These are phyloP conservation scores for Enteromius unitaeniatus DNA, from an alignment of 2,797 vertebrate genomes.

Conservation along the genomic window DNA sequence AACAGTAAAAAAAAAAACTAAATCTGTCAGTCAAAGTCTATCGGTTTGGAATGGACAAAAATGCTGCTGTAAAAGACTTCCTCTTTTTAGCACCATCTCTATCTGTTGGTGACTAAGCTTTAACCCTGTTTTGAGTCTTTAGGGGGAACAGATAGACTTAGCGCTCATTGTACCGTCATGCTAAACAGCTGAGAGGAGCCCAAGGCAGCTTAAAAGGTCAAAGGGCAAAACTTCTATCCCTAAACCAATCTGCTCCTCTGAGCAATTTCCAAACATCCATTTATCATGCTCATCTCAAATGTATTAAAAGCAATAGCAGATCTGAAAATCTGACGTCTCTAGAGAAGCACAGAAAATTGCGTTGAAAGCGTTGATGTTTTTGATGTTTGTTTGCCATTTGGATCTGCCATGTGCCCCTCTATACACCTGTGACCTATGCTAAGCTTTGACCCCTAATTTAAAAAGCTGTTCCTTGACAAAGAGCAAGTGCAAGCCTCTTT, in stretches of 20 bases:
- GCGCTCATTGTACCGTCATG: constrained; percentile 1
- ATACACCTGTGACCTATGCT: not conserved
- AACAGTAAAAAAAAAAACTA: not conserved
- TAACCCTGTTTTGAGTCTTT: constrained; percentile 11
- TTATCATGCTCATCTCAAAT: constrained; percentile 5
- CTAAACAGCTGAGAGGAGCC: constrained; percentile 32
- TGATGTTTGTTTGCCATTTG: not conserved
- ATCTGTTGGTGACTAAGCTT: constrained; percentile 23
- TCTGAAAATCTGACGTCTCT: constrained; percentile 5
- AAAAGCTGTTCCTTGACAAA: constrained; percentile 1
- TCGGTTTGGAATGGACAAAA: not conserved
- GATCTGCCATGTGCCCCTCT: not conserved
- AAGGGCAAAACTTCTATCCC: constrained; percentile 17
- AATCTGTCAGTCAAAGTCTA: no score
- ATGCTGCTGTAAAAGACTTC: not conserved
- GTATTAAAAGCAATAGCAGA: constrained; percentile 20
- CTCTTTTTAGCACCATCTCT: not conserved
- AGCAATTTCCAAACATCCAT: constrained; percentile 11
- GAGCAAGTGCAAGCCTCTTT: not conserved
- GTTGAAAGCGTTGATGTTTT: not conserved
- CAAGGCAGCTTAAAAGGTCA: constrained; percentile 30
- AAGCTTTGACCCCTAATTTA: constrained; percentile 2
- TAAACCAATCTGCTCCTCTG: constrained; percentile 33
- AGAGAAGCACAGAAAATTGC: not conserved
- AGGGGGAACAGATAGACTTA: constrained; percentile 24